phyloP scores from a whole-genome alignment of 1,140 invertebrate species.

The Drosophila albomicans region DNA sequence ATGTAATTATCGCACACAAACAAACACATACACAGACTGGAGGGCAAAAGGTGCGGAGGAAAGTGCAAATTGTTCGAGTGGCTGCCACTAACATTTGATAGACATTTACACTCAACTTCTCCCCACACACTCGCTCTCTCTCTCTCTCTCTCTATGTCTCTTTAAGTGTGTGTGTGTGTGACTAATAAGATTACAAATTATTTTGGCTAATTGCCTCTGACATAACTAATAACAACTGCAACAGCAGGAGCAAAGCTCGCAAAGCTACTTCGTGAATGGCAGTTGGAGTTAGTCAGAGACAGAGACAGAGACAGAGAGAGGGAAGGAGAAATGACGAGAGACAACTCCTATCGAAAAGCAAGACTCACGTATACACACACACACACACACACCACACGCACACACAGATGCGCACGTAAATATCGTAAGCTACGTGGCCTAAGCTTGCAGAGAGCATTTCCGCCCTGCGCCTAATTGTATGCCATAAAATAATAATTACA shows the following conservation, averaged over 20 bases:
- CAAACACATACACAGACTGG: slow-evolving; percentile 10
- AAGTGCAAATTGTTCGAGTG: slow-evolving; percentile 15
- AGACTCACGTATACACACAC: slow-evolving; percentile 30
- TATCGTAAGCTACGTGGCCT: slow-evolving; percentile 37
- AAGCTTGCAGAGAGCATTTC: slow-evolving; percentile 20
- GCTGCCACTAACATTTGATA: slow-evolving; percentile 40
- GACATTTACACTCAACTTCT: slow-evolving; percentile 16
- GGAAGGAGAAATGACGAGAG: background rate
- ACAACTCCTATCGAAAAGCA: slow-evolving; percentile 9
- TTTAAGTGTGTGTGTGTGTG: slow-evolving; percentile 16
- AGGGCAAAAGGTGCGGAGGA: background rate
- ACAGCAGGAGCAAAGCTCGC: slow-evolving; percentile 33
- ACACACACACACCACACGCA: slow-evolving; percentile 7
- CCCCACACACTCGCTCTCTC: background rate
- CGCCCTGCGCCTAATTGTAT: slow-evolving; percentile 70
- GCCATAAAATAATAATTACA: slow-evolving; percentile 81
- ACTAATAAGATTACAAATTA: slow-evolving; percentile 76
- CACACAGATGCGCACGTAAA: slow-evolving; percentile 13
- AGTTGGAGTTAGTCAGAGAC: background rate
- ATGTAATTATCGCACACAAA: slow-evolving; percentile 60
- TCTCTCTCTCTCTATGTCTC: background rate
- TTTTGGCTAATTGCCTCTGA: slow-evolving; percentile 78
- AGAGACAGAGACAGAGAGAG: background rate
- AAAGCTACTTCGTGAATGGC: slow-evolving; percentile 6
- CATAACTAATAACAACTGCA: slow-evolving; percentile 78